Evolutionary conservation across 2,113 vertebrate genomes (phyloP), one percentile per base, ranked within the genome.

Genomic region (Gallinago media): DNA sequence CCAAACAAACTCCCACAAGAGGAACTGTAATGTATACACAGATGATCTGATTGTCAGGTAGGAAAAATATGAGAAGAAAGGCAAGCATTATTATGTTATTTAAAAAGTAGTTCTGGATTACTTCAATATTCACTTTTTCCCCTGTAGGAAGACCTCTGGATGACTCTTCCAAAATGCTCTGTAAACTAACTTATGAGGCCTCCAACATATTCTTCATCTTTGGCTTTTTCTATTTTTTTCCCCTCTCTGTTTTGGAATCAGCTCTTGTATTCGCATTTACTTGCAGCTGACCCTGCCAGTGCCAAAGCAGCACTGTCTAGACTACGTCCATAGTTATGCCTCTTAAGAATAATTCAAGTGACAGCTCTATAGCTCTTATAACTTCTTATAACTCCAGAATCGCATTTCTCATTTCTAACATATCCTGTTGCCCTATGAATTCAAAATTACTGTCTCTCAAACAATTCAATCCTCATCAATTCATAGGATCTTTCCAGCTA

Each of bases 111-210:
- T 46, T 78, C 74, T 92, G 81, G n/a, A 65, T 62, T 56, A 44
- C 85, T 88, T 75, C 40, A 56, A 32, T 70, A 73, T 46, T 70
- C 6, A 21, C 21, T 83, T 92, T 80, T 93, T 94, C 50, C 88
- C 38, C 49, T 47, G 58, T 27, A 97, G 76, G 80, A 94, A 92
- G 84, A 91, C 89, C 76, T 94, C 71, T 96, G 93, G 95, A 95
- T 68, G 94, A 96, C 94, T 95, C 88, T 83, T 42, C 65, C 76
- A 80, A 79, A 96, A 52, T 47, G 86, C 85, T 71, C 22, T 67
- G 40, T 9, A 3, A 73, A 85, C 49, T 56, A 77, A 65, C 31
- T 68, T 70, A 76, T 56, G 63, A 88, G 66, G 63, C 32, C 63
- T 96, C 44, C 88, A 95, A 72, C 21, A 93, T 67, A 74, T 76